Evolutionary conservation across 2,113 vertebrate species (phyloP).

Genomic region (Myotis yumanensis): DNA sequence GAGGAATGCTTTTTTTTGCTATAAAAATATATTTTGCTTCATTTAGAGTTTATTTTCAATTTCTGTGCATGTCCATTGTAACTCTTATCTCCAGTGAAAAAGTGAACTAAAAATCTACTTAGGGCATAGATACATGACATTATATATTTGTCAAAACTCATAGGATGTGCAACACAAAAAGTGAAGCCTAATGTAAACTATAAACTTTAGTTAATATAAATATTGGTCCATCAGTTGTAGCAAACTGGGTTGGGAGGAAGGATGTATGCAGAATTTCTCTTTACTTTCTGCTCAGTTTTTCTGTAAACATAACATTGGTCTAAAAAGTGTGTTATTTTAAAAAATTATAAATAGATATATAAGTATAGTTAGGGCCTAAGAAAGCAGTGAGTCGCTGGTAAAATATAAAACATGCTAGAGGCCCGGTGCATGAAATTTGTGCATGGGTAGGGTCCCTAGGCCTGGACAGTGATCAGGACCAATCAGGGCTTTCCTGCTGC

Average conservation of each 20-base stretch:
- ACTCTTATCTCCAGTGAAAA: background rate
- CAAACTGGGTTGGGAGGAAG: background rate
- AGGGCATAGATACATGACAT: background rate
- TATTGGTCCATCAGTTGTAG: background rate
- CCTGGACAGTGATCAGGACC: too few species aligned
- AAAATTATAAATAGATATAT: background rate
- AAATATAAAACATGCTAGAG: background rate
- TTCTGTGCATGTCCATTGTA: background rate
- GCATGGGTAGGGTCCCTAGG: too few species aligned
- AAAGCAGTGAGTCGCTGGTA: background rate
- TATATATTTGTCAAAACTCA: background rate
- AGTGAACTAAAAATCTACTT: background rate
- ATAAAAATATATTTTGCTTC: background rate
- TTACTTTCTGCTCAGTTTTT: background rate
- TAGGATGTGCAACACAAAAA: background rate
- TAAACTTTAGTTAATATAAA: background rate
- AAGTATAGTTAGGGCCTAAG: background rate
- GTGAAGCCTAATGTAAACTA: background rate
- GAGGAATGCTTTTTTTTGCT: background rate
- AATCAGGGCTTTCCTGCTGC: too few species aligned
- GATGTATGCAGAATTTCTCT: background rate
- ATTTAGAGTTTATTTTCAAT: background rate
- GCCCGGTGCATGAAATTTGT: too few species aligned
- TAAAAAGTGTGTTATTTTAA: constrained; percentile 26
- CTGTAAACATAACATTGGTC: constrained; percentile 32